Evolutionary conservation across 2,888 invertebrate species (phyloP).

Genomic region (Dorcus hopei): DNA sequence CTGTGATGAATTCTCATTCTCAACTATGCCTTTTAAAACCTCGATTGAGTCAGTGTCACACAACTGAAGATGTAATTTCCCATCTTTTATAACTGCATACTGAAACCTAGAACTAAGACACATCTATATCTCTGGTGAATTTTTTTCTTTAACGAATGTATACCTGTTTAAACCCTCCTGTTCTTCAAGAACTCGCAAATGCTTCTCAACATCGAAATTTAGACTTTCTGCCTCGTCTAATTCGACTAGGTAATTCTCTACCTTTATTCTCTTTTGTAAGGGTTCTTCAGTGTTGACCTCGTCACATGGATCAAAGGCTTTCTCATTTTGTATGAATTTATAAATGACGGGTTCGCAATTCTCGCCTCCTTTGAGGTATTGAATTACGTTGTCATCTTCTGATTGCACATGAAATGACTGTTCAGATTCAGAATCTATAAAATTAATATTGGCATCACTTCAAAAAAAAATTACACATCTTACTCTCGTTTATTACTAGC

Average conservation of each 20-base stretch:
- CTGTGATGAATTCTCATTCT: background rate
- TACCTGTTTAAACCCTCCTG: constrained; percentile 6
- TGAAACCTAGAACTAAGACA: constrained; percentile 18
- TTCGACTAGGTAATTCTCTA: constrained; percentile 2
- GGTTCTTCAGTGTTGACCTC: constrained; percentile 4
- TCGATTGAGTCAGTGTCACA: constrained; percentile 12
- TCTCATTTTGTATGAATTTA: constrained; percentile 3
- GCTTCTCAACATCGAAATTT: background rate
- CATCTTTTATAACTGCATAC: constrained; percentile 30
- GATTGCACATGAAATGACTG: constrained; percentile 4
- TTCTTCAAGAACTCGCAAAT: constrained; percentile 11
- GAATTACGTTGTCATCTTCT: constrained; percentile 7
- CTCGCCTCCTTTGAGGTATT: constrained; percentile 6
- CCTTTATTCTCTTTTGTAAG: constrained; percentile 6
- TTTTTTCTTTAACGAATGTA: background rate
- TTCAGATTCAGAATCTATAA: background rate
- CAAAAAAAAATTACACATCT: background rate
- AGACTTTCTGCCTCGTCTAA: constrained; percentile 2
- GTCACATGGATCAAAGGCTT: background rate
- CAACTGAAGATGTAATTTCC: constrained; percentile 27
- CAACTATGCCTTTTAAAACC: constrained; percentile 1
- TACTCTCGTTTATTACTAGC: constrained; percentile 8
- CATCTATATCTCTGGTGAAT: background rate
- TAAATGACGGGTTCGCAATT: constrained; percentile 7
- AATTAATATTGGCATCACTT: background rate